Evolutionary conservation across 2,113 vertebrate genomes (phyloP).

Genomic region (Spermophilus dauricus): DNA sequence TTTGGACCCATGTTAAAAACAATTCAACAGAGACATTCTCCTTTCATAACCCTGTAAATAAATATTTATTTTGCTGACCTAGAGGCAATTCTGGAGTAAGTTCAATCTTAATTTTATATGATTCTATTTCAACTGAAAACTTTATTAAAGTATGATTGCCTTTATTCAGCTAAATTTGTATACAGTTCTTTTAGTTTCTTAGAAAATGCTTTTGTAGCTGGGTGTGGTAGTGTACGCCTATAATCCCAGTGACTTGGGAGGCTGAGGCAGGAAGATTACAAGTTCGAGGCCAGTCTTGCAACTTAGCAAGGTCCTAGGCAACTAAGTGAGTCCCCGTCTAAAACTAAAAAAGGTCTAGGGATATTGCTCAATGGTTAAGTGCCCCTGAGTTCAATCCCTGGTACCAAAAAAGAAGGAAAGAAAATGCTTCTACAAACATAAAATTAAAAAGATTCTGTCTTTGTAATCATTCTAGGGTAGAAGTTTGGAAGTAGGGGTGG

Average conservation of each 20-base stretch:
- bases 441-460: neutral
- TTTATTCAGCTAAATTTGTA: neutral
- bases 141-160: constrained; percentile 17
- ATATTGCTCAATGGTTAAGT: too few relatives aligned
- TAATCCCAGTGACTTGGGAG: too few relatives aligned
- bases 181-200: neutral
- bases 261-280: too few relatives aligned
- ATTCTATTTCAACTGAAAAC: neutral
- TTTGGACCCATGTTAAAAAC: constrained; percentile 70
- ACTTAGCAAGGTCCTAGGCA: too few relatives aligned
- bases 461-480: neutral
- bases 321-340: too few relatives aligned
- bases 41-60: constrained; percentile 7
- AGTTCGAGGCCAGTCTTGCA: too few relatives aligned
- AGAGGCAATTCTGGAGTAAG: neutral
- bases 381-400: too few relatives aligned
- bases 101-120: neutral
- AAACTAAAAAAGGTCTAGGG: too few relatives aligned
- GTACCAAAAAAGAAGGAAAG: too few relatives aligned
- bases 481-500: neutral
- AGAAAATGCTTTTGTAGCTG: neutral
- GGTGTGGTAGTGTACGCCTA: too few relatives aligned
- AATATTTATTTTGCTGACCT: constrained; percentile 46
- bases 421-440: neutral
- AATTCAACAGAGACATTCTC: constrained; percentile 28